Base-by-base conservation (phyloP, 2,888 invertebrate genomes). In the Drosophila ezoana region DNA sequence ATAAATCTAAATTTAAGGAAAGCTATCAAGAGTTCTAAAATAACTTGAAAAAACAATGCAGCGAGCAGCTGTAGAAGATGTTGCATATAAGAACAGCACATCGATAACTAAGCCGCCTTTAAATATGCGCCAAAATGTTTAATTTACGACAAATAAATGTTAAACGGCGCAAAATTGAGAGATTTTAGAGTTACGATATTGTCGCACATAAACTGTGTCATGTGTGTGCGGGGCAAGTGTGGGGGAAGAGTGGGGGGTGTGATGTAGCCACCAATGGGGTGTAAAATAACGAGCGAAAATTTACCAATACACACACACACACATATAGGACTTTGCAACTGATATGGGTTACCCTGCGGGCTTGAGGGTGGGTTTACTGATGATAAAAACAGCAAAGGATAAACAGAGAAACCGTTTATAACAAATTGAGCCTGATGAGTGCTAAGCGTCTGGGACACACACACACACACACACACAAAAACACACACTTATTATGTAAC, bases 141-240 rank as follows among this genome's bases (percentile, higher is more conserved):
- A 86, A 86, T 86, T 86, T 86, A 89, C 87, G 88, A 80, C 82
- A 76, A 76, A 89, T 80, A 87, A 89, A 89, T 85, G 89, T 87
- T 87, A 87, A 85, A 79, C 79, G 82, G 66, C 66, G 20, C 68
- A 76, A 77, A 81, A 85, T 85, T 85, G 75, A 87, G 89, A 84
- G 89, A 85, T 85, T 89, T 71, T 71, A 61, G 73, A 87, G 67
- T 77, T 72, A 81, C 82, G 85, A 81, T 87, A 85, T 81, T 40
- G 52, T 48, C 48, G 66, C 61, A 74, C 78, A 81, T 83, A 87
- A 86, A 85, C 71, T 79, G 83, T 83, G 82, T 81, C 81, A 86
- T 43, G 62, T 68, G 66, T 33, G 56, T 33, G 56, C 14, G 9
- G 40, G 16, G 6, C 13, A 10, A 13, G 38, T 10, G n/a, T 20